phyloP scores from a whole-genome alignment of 2,113 vertebrate genomes.

The Plotosus lineatus region DNA sequence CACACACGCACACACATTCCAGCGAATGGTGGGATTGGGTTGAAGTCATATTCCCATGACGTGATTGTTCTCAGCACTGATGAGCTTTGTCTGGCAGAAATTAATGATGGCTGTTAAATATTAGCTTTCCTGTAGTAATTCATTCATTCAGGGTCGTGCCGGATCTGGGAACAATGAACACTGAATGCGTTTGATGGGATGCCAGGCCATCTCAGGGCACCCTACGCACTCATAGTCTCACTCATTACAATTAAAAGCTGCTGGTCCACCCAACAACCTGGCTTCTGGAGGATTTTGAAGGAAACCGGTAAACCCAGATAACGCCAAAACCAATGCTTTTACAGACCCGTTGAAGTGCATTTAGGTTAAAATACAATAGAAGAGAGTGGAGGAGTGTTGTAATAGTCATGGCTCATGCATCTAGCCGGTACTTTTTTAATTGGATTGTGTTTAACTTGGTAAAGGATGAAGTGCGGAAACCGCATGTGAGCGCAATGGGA shows the following conservation, averaged over 20 bases:
- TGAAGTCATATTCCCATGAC: slow-evolving; percentile 1
- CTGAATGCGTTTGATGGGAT: background rate
- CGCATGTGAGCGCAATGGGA: slow-evolving; percentile 42
- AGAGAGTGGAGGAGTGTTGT: slow-evolving; percentile 15
- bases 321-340: background rate
- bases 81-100: slow-evolving; percentile 14
- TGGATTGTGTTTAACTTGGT: slow-evolving; percentile 50
- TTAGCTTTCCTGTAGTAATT: background rate
- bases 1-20: background rate
- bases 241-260: background rate
- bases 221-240: background rate
- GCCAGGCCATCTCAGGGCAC: background rate
- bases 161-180: background rate
- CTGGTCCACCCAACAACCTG: background rate
- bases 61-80: background rate
- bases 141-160: background rate
- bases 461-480: slow-evolving; percentile 33
- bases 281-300: background rate
- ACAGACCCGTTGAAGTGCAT: background rate
- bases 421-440: background rate
- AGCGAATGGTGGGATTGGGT: background rate
- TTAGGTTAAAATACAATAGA: background rate
- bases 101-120: background rate
- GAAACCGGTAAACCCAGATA: background rate
- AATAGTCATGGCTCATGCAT: background rate